Percentiles rank a stretch among this genome's conserved stretches.
Conservation (phyloP, 2,797 vertebrate genomes). For the Pelobates cultripes region DNA sequence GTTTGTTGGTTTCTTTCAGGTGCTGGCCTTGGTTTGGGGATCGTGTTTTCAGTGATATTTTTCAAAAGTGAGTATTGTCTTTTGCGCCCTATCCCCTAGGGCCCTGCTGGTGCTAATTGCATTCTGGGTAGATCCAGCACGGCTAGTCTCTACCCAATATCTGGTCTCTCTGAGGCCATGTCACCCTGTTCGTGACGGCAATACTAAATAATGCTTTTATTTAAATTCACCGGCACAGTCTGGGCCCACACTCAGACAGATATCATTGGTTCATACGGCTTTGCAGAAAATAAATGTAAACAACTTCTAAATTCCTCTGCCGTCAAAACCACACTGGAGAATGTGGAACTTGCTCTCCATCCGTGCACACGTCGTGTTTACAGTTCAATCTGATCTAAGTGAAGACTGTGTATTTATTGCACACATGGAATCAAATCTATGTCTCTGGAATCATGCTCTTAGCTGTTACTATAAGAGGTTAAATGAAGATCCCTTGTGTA, state of each 20-base stretch:
- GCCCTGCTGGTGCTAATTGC: too few relatives aligned
- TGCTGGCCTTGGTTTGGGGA: constrained; percentile 84
- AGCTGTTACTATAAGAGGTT: too few relatives aligned
- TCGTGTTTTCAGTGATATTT: constrained; percentile 85
- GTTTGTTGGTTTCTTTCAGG: constrained; percentile 67
- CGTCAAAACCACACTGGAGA: background rate
- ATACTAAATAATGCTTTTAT: background rate
- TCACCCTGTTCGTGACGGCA: background rate
- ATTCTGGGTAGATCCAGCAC: too few relatives aligned
- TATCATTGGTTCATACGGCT: background rate
- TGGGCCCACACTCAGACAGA: background rate
- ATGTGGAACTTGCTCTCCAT: background rate
- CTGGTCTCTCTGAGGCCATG: background rate
- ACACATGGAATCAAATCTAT: too few relatives aligned
- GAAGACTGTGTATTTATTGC: too few relatives aligned
- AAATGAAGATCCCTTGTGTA: too few relatives aligned
- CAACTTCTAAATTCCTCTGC: background rate
- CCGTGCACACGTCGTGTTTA: too few relatives aligned
- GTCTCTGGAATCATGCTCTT: too few relatives aligned
- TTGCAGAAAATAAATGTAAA: background rate
- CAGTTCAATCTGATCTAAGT: too few relatives aligned
- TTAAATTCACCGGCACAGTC: background rate
- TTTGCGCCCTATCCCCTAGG: too few relatives aligned
- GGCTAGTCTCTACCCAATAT: too few relatives aligned
- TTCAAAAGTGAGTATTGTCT: constrained; percentile 86